Evolutionary conservation across 2,797 vertebrate species (phyloP).

Genomic region (Aythya fuligula): DNA sequence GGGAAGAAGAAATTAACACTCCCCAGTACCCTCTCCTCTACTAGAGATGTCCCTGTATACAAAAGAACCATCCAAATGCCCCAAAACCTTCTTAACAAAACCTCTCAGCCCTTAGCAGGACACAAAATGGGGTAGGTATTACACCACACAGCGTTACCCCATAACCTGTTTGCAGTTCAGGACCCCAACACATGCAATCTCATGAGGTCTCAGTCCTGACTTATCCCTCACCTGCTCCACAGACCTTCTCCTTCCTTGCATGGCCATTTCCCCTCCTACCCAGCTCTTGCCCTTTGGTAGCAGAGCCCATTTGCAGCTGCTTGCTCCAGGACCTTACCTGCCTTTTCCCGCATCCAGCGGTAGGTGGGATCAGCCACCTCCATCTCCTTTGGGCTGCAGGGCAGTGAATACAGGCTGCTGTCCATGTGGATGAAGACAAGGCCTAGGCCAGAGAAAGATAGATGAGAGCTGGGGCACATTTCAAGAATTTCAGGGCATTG

Average conservation of each 20-base stretch:
- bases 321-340: background rate
- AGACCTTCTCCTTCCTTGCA: background rate
- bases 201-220: background rate
- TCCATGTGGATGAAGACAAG: background rate
- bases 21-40: background rate
- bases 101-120: background rate
- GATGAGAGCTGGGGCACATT: background rate
- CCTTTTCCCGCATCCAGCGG: background rate
- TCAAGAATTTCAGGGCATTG: background rate
- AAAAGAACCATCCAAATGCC: background rate
- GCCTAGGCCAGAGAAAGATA: background rate
- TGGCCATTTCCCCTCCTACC: background rate
- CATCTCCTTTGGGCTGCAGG: background rate
- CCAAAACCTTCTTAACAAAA: background rate
- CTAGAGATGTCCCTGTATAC: background rate
- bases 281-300: background rate
- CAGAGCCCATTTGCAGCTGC: background rate
- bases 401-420: background rate
- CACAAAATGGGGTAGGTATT: background rate
- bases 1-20: background rate
- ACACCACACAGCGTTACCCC: background rate
- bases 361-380: background rate
- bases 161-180: background rate
- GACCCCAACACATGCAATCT: background rate
- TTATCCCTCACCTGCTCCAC: background rate